phyloP scores from a whole-genome alignment of 2,888 invertebrate genomes.

The Hypercompe scribonia region DNA sequence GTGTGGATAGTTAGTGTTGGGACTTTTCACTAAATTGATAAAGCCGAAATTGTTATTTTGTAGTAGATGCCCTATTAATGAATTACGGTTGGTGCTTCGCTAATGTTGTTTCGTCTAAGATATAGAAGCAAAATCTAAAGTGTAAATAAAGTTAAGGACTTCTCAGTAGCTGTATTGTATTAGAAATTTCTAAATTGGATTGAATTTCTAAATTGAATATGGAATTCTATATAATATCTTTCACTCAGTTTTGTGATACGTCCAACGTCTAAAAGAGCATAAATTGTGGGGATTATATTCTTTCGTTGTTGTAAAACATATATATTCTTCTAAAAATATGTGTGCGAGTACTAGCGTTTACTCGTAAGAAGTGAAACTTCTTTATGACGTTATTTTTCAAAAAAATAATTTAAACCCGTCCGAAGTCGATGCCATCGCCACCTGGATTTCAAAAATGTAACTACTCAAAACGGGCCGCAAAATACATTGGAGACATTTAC shows the following conservation, averaged over 20 bases:
- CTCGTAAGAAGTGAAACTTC: no score
- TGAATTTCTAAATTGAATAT: no score
- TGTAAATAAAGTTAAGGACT: neutral
- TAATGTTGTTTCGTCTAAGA: neutral
- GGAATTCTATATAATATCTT: neutral
- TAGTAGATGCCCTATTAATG: neutral
- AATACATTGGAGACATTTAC: no score
- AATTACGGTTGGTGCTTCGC: neutral
- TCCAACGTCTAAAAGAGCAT: neutral
- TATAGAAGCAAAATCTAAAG: neutral
- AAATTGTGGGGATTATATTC: neutral
- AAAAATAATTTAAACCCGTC: no score
- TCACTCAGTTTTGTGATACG: neutral
- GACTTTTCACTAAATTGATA: conserved; percentile 14
- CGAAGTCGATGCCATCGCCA: no score
- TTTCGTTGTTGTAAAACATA: neutral
- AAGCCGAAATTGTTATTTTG: conserved; percentile 9
- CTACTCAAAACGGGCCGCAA: no score
- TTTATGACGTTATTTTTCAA: no score
- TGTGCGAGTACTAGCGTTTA: no score
- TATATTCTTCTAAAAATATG: neutral
- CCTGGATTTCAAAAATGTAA: no score
- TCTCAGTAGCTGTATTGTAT: neutral
- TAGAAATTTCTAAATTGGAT: no score
- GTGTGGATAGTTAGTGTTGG: conserved; percentile 37